Evolutionary conservation across 2,888 invertebrate species (phyloP).

Genomic region (Mesorhabditis sp.): DNA sequence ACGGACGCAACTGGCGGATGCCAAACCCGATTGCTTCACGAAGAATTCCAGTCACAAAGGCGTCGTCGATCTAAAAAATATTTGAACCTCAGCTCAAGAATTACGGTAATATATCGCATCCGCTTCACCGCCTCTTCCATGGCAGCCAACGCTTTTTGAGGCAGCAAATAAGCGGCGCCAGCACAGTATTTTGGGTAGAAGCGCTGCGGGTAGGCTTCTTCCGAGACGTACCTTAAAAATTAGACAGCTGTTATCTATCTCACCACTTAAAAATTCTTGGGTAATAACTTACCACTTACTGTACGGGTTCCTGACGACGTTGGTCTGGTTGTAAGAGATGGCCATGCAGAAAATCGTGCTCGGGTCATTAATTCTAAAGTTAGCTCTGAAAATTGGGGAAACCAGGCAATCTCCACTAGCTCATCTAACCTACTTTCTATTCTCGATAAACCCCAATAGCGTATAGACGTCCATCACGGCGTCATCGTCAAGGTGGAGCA

Average conservation of each 20-base stretch:
- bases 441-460: background rate
- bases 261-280: background rate
- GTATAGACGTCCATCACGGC: background rate
- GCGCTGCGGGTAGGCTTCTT: background rate
- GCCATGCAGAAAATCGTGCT: background rate
- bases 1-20: background rate
- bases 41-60: constrained; percentile 1
- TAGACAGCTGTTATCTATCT: too few relatives aligned
- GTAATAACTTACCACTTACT: background rate
- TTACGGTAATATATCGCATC: constrained; percentile 1
- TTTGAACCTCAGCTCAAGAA: too few relatives aligned
- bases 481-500: background rate
- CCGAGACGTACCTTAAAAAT: background rate
- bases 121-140: background rate
- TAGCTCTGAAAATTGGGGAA: background rate
- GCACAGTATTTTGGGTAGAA: background rate
- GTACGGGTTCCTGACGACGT: constrained; percentile 5
- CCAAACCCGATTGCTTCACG: background rate
- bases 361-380: background rate
- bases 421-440: background rate
- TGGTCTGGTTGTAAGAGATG: background rate
- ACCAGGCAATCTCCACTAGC: background rate
- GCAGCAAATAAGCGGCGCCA: background rate
- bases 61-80: background rate
- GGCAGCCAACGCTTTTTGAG: background rate